Evolutionary conservation across 2,888 invertebrate genomes (phyloP), one percentile per base, ranked within the genome.

Genomic region (Tenthredo distinguenda): DNA sequence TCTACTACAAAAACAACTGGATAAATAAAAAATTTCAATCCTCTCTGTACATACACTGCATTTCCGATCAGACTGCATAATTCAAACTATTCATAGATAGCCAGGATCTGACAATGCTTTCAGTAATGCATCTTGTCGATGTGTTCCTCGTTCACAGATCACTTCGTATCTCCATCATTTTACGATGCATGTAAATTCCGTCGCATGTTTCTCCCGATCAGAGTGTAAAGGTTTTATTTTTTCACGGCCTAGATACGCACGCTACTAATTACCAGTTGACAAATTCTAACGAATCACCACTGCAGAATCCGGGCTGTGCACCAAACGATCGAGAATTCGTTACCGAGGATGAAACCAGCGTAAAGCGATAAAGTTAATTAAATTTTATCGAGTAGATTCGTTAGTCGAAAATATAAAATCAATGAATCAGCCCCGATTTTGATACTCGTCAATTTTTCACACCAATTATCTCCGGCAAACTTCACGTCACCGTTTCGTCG

Each of bases 311-410:
- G 1, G 26, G 12, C 26, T 21, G 0, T 15, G 21, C 2, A 12
- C 12, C 62, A 62, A 55, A 71, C 71, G 12, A 12, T 37, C 71
- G 6, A 31, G 71, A 71, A 71, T 71, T 71, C 71, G 71, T 71
- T 71, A 37, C 34, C 15, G 18, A n/a, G 18, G 68, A 68, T 34
- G 15, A 68, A 37, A 18, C 34, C 37, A n/a, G 5, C 34, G 34
- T 71, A 15, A 2, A 21, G 15, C 12, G 72, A 43, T 43, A 18
- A 43, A 74, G 43, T 74, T 74, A 74, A 43, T 74, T 43, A 18
- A 74, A 74, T 74, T 74, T 9, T 72, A n/a, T 43, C 43, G 72
- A 40, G 21, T 72, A 72, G 12, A 26, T n/a, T 40, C n/a, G 21
- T 40, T n/a, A 12, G 7, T 40, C 21, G 10, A 21, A 18, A 6